phyloP scores from a whole-genome alignment of 1,140 invertebrate species.

The Drosophila sulfurigaster region DNA sequence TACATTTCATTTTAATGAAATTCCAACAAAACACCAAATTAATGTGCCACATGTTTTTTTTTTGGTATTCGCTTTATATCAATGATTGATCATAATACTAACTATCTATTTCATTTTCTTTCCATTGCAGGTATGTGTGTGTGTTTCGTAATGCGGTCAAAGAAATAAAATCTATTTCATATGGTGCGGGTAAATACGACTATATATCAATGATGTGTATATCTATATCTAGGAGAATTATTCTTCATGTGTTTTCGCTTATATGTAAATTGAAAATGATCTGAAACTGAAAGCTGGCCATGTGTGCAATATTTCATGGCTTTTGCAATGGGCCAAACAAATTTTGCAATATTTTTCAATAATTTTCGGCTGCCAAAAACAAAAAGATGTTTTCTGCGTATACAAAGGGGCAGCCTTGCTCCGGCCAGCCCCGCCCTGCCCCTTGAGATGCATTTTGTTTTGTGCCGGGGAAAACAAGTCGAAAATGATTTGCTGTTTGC shows the following conservation, averaged over 20 bases:
- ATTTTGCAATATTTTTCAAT: slow-evolving; percentile 66
- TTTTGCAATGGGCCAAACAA: slow-evolving; percentile 53
- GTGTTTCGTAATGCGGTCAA: slow-evolving; percentile 49
- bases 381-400: neutral
- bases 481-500: neutral
- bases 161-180: slow-evolving; percentile 47
- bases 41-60: neutral
- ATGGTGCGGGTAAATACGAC: slow-evolving; percentile 55
- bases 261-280: slow-evolving; percentile 30
- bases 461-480: neutral
- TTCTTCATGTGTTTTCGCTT: slow-evolving; percentile 5
- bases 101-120: slow-evolving; percentile 10
- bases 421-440: neutral
- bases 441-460: slow-evolving; percentile 6
- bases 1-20: too few species aligned
- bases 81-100: slow-evolving; percentile 7
- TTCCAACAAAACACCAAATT: too few species aligned
- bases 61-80: neutral
- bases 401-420: neutral
- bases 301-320: slow-evolving; percentile 57
- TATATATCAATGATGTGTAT: slow-evolving; percentile 4
- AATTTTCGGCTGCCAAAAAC: slow-evolving; percentile 41
- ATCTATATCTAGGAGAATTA: slow-evolving; percentile 1
- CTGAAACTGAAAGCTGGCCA: slow-evolving; percentile 40
- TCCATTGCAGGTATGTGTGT: slow-evolving; percentile 61